Base-by-base conservation (phyloP, 2,797 vertebrate genomes). In the Oryzias dopingdopingensis region DNA sequence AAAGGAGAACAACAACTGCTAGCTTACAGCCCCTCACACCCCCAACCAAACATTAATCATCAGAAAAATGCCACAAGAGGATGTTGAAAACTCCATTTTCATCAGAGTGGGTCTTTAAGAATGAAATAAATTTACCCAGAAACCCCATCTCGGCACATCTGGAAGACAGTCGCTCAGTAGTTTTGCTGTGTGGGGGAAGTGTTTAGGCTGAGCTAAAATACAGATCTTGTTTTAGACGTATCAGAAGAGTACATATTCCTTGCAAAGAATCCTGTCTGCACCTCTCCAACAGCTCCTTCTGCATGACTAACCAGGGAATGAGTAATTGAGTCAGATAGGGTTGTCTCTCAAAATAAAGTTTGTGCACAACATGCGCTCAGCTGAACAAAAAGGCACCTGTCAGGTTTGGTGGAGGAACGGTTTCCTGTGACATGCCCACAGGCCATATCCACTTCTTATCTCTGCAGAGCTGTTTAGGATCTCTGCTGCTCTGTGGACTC, bases 371-470 rank as follows among this genome's bases (percentile, higher is more conserved):
- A 75, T 74, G 77, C 56, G 61, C 82, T 83, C 66, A 60, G 70
- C 61, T 65, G 74, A 88, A 90, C 84, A 90, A 86, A 80, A 74
- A 81, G 73, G 56, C 79, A 86, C 81, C 87, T 90, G 85, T 86
- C 90, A 81, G 56, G 76, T 81, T 51, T 61, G 72, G 66, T 62
- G 54, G 72, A 77, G 72, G 62, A 78, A 65, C 41, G 2, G 70
- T 77, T 85, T 83, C 72, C 80, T 77, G 72, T 75, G 84, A 82
- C 74, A 82, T 81, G 82, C 76, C 88, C 57, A 20, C 49, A 48
- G 80, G 85, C 79, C 61, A 62, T 57, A 72, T 77, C 50, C 68
- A 82, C 71, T 77, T 84, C 76, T 84, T 85, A 73, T 82, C 77
- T 62, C 81, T 79, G 68, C 73, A 59, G 70, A 69, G 77, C 69